A percentile compares a stretch with the other conserved stretches of the same genome.
Evolutionary conservation across 2,888 invertebrate species (phyloP).

Genomic region (Dexiosoma caninum): DNA sequence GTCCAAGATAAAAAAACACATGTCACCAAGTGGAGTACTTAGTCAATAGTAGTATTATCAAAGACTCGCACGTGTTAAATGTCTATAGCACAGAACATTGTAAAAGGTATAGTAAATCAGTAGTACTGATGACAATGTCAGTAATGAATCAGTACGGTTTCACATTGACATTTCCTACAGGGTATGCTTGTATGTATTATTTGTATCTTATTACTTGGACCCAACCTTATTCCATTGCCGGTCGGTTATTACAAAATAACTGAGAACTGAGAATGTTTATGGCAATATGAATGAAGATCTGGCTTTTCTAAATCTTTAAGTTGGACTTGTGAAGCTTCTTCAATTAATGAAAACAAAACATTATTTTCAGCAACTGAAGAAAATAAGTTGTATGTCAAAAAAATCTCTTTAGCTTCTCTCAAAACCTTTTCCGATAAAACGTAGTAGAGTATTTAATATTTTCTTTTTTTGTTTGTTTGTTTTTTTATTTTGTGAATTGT

Average conservation of each 20-base stretch:
- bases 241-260: constrained; percentile 52
- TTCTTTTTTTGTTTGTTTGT: background rate
- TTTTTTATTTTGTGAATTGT: no score
- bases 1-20: no score
- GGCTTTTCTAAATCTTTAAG: constrained; percentile 2
- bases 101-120: no score
- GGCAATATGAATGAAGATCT: constrained; percentile 17
- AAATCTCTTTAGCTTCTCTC: constrained; percentile 5
- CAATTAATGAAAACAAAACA: constrained; percentile 31
- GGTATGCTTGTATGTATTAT: no score
- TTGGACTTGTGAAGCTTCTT: constrained; percentile 45
- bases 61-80: no score
- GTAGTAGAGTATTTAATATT: constrained; percentile 2
- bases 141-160: no score
- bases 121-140: no score
- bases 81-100: no score
- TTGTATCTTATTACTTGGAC: constrained; percentile 55
- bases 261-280: constrained; percentile 1
- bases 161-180: no score
- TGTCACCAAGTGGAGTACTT: no score
- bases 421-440: constrained; percentile 26
- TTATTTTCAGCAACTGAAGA: constrained; percentile 24
- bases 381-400: constrained; percentile 9
- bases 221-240: constrained; percentile 65
- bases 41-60: no score